A percentile compares a stretch with the other conserved stretches of the same genome.
phyloP scores from a whole-genome alignment of 2,888 invertebrate species.

The Eupithecia subumbrata region DNA sequence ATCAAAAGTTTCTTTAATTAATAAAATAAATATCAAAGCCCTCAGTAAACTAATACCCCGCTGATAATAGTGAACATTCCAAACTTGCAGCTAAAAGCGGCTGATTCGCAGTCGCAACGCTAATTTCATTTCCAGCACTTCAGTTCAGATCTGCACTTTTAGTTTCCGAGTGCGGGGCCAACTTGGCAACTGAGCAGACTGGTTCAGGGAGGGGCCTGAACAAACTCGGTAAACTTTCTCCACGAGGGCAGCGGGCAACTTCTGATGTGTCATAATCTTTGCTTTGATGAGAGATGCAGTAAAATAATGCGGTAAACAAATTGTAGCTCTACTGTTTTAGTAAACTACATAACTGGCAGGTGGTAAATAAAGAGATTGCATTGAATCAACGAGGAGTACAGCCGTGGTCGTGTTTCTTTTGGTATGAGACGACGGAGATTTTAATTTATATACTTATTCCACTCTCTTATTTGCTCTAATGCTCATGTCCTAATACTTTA shows the following conservation, averaged over 20 bases:
- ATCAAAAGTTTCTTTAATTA: neutral
- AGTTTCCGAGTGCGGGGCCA: slow-evolving; percentile 55
- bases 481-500: too few species aligned
- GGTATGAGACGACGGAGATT: neutral
- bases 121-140: slow-evolving; percentile 49
- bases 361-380: neutral
- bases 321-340: neutral
- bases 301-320: slow-evolving; percentile 12
- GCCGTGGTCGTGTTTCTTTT: neutral
- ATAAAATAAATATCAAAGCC: neutral
- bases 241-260: slow-evolving; percentile 65
- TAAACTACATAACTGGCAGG: neutral
- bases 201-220: slow-evolving; percentile 45
- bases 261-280: slow-evolving; percentile 69
- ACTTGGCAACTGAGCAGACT: slow-evolving; percentile 67
- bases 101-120: slow-evolving; percentile 22
- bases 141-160: slow-evolving; percentile 52
- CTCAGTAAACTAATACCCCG: neutral
- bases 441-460: neutral
- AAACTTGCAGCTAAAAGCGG: slow-evolving; percentile 20
- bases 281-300: slow-evolving; percentile 45
- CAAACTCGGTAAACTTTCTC: slow-evolving; percentile 68
- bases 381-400: neutral
- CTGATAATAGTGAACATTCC: slow-evolving; percentile 16
- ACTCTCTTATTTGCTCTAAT: too few species aligned